These are phyloP conservation scores for Onychomys torridus DNA, from an alignment of 2,797 vertebrate species.

Conservation along the genomic window DNA sequence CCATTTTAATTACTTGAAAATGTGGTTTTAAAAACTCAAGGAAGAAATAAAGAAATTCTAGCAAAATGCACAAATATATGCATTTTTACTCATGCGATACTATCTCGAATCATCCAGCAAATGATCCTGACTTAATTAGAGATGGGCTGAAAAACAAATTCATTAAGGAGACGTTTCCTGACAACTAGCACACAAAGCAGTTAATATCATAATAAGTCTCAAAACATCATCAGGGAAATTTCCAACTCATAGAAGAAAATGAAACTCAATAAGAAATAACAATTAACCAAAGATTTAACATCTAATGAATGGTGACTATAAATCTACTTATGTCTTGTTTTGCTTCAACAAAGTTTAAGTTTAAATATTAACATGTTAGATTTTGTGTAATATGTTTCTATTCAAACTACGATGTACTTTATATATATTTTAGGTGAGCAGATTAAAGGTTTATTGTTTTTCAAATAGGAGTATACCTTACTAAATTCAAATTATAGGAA, in stretches of 20 bases:
- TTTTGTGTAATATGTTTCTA: background rate
- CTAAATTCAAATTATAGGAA: background rate
- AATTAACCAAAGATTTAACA: constrained; percentile 37
- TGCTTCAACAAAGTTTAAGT: background rate
- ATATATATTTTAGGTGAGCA: background rate
- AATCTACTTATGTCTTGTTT: background rate
- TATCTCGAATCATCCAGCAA: background rate
- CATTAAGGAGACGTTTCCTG: background rate
- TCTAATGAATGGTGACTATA: constrained; percentile 5
- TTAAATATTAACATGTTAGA: background rate
- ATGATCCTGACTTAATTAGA: background rate
- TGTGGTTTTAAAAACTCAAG: background rate
- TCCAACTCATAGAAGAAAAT: constrained; percentile 23
- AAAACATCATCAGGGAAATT: background rate
- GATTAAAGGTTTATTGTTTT: background rate
- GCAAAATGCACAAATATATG: background rate
- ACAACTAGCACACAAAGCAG: background rate
- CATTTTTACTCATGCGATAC: constrained; percentile 11
- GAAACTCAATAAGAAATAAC: background rate
- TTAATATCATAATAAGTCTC: background rate
- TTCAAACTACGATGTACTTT: background rate
- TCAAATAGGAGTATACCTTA: background rate
- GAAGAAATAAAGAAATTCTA: constrained; percentile 3
- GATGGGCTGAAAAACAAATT: background rate
- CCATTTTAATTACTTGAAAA: constrained; percentile 20